Conservation (phyloP, 1,140 invertebrate species). For the Aradophagus sp. region DNA sequence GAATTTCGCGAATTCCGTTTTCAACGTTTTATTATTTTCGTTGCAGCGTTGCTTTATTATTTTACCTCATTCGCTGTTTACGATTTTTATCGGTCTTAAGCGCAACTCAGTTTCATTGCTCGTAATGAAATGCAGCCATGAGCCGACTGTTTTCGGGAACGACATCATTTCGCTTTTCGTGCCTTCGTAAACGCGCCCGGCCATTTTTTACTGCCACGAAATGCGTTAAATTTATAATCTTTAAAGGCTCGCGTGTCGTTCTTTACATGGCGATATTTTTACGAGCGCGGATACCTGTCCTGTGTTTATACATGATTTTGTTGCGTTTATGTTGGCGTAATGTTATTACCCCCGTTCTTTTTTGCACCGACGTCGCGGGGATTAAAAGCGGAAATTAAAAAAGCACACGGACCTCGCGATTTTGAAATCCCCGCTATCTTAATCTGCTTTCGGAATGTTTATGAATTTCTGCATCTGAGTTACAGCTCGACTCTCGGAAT, state of each 20-base stretch:
- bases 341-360: no score
- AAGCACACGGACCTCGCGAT: no score
- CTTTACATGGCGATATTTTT: conserved; percentile 29
- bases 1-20: no score
- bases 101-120: conserved; percentile 40
- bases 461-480: no score
- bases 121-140: conserved; percentile 37
- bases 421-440: no score
- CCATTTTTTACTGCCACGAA: conserved; percentile 37
- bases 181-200: conserved; percentile 35
- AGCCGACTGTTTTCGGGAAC: conserved; percentile 25
- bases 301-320: conserved; percentile 27
- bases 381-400: no score
- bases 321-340: conserved; percentile 10
- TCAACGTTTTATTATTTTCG: no score
- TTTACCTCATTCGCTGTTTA: conserved; percentile 1
- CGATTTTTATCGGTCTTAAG: conserved; percentile 25
- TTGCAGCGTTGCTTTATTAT: no score
- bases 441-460: no score
- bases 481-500: no score
- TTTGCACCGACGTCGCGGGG: no score
- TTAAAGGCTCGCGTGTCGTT: conserved; percentile 28
- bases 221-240: conserved; percentile 50
- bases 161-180: conserved; percentile 52
- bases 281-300: conserved; percentile 11